Evolutionary conservation across 1,140 invertebrate genomes (phyloP), one percentile per base, ranked within the genome.

Genomic region (Leptoteleia sp.): DNA sequence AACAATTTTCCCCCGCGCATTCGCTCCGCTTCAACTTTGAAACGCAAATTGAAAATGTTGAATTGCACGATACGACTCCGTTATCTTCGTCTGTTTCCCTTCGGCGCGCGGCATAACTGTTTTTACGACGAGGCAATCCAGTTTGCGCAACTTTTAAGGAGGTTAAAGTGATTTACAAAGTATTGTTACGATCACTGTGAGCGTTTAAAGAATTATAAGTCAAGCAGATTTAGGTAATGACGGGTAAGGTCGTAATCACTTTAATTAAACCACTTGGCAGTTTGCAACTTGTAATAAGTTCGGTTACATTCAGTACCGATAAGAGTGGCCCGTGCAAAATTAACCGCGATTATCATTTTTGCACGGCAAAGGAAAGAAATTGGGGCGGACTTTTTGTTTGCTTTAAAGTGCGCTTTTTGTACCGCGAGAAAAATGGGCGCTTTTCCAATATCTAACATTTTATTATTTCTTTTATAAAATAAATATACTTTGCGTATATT

Each of bases 21-120:
- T 48, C 16, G 19, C 22, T 59, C 65, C 37, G 38, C 54, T 47
- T 42, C 42, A 50, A 59, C 57, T 75, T 75, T 59, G 29, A 50
- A 43, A 65, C 31, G 61, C 59, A 75, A 75, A 75, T 65, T 75
- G 61, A 59, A 75, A 59, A 75, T 61, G 48, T 29, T 57, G 70
- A 55, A 55, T 45, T 29, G 33, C 40, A 29, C 57, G 40, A 55
- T 31, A 29, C 33, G 16, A 45, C 37, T 62, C 35, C 31, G 48
- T 62, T 71, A 59, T 65, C 61, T 50, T 59, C 52, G 31, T 54
- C 61, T 57, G 50, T 73, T 73, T 73, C 48, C 31, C 52, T 61
- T 16, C 38, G 42, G n/a, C n/a, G n/a, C 12, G 9, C n/a, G 27
- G 1, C 25, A 45, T 57, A 40, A 65, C 61, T 54, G 38, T 65